Evolutionary conservation across 2,113 vertebrate genomes (phyloP).

Genomic region (Ondatra zibethicus): DNA sequence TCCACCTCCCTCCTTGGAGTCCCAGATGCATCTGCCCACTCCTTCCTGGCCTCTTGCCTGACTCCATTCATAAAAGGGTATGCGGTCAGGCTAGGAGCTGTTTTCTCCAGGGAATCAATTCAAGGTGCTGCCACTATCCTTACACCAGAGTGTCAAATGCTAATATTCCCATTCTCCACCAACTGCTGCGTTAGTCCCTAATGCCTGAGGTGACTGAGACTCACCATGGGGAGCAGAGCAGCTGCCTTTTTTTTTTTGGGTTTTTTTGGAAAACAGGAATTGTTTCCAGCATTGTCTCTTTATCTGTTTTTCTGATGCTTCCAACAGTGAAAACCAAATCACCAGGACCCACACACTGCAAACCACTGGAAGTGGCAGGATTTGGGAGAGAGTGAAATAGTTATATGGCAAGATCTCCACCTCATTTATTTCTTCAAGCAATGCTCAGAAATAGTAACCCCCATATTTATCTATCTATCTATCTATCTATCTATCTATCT

Average conservation of each 20-base stretch:
- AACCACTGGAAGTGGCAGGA: neutral
- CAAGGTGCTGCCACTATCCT: neutral
- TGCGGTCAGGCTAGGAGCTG: neutral
- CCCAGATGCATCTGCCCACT: neutral
- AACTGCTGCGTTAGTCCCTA: neutral
- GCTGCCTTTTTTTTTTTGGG: neutral
- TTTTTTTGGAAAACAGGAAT: neutral
- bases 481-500: too few relatives aligned
- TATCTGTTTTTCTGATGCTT: neutral
- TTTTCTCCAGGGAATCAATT: neutral
- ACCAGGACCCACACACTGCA: neutral
- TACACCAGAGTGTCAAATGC: neutral
- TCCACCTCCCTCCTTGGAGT: neutral
- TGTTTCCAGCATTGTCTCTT: neutral
- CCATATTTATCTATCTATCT: too few relatives aligned
- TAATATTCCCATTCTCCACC: neutral
- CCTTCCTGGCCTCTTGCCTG: neutral
- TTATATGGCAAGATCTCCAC: neutral
- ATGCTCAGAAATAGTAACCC: neutral
- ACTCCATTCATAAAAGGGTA: neutral
- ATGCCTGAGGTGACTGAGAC: neutral
- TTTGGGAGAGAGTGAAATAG: neutral
- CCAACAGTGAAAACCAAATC: neutral
- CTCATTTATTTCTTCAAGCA: slow-evolving; percentile 14
- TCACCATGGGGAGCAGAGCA: neutral